Conservation (phyloP, 2,113 vertebrate genomes). For the Rafetus swinhoei region DNA sequence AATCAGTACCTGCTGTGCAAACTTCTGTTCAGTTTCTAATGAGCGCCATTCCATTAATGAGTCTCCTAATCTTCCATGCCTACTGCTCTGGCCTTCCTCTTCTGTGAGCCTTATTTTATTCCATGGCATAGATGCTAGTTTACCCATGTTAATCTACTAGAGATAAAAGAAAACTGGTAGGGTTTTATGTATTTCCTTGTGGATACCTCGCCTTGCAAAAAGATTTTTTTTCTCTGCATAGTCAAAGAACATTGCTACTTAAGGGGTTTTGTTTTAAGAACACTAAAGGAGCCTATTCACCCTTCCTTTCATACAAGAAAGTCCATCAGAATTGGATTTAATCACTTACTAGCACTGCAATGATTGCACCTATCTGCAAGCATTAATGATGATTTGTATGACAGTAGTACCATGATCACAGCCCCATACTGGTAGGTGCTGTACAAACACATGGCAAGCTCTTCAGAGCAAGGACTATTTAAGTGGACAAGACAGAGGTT, state of each 20-base stretch:
- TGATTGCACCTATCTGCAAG: not conserved
- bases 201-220: not conserved
- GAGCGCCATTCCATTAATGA: not conserved
- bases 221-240: not conserved
- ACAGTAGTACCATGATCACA: not conserved
- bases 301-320: fast-evolving
- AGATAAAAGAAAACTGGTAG: not conserved
- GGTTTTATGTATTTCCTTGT: not conserved
- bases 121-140: not conserved
- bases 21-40: not conserved
- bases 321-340: not conserved
- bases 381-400: not conserved
- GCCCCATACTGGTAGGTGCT: not conserved
- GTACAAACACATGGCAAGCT: fast-evolving
- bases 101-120: not conserved
- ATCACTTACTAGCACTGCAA: not conserved
- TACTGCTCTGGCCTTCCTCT: not conserved
- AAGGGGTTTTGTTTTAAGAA: not conserved
- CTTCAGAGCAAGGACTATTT: not conserved
- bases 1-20: not conserved
- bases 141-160: not conserved
- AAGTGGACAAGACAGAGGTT: not conserved
- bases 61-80: not conserved
- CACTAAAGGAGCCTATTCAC: not conserved
- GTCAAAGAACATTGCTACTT: not conserved